Evolutionary conservation across 2,888 invertebrate genomes (phyloP), one percentile per base, ranked within the genome.

Genomic region (Campoplex nolae): DNA sequence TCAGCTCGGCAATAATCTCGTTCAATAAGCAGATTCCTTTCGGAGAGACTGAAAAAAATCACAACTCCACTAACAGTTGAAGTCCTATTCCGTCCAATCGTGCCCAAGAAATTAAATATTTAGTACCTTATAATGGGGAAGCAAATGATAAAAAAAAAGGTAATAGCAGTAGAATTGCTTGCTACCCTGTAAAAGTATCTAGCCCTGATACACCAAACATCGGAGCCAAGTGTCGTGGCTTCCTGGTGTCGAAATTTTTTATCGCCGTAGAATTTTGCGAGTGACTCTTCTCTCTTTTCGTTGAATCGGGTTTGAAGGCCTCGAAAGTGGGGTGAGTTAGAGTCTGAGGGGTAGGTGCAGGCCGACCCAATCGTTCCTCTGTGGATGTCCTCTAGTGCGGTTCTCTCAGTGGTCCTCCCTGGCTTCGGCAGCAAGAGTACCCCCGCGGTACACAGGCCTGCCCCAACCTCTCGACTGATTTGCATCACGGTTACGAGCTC

Each of bases 401-500:
- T 84, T 86, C 76, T 76, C 88, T 82, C 77, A 71, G 75, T 78
- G 56, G 42, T 74, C 78, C 82, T 62, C 77, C 70, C 68, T 70
- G 79, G 76, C 81, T 82, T 38, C 70, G 51, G 79, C 71, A 78
- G 77, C 70, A 51, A 74, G 45, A 80, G 78, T 71, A 67, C 74
- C 80, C 91, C 90, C 89, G 89, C 87, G 89, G 90, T 78, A 79
- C 71, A 54, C 83, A 84, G 82, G 86, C 87, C 77, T 81, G 81
- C 80, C 88, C 86, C 83, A 82, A 83, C 88, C 89, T 89, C 87
- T 83, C 85, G 80, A 68, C 88, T 92, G 93, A 93, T 93, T 94
- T 93, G 92, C 94, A 93, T 93, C 92, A 91, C 91, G 91, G 92
- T 93, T 93, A 92, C 92, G 92, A 92, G 92, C 92, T 92, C 91